Conservation (phyloP, 2,888 invertebrate species). For the Idaea aversata region DNA sequence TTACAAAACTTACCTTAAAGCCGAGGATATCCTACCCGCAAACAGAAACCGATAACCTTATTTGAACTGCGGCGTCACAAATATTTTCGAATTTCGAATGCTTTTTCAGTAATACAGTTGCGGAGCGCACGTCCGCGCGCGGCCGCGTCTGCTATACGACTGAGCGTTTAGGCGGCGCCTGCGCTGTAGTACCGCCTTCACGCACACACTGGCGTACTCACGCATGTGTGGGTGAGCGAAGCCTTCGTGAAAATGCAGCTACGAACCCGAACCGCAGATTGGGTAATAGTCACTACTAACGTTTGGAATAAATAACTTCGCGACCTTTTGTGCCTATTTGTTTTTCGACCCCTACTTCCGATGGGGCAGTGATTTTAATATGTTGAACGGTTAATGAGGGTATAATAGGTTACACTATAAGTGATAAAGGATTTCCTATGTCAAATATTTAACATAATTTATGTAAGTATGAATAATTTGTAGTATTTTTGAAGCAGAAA, state of each 20-base stretch:
- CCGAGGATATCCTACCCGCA: slow-evolving; percentile 64
- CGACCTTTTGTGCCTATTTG: neutral
- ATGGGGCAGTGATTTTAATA: slow-evolving; percentile 7
- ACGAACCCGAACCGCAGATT: slow-evolving; percentile 11
- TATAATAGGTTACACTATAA: neutral
- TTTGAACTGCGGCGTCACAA: slow-evolving; percentile 63
- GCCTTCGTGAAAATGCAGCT: slow-evolving; percentile 70
- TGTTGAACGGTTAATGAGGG: slow-evolving; percentile 9
- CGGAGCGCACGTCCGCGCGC: slow-evolving; percentile 44
- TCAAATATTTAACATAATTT: slow-evolving; percentile 3
- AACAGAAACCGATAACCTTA: slow-evolving; percentile 65
- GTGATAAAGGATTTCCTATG: neutral
- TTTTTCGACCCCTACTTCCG: slow-evolving; percentile 22
- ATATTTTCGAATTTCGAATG: slow-evolving; percentile 37
- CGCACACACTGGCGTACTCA: slow-evolving; percentile 42
- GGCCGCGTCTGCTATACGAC: slow-evolving; percentile 51
- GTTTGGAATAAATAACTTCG: neutral
- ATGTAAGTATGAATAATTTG: neutral
- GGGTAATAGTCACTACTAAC: neutral
- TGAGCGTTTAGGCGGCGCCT: slow-evolving; percentile 64
- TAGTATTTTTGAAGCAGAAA: too few species aligned
- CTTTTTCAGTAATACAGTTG: slow-evolving; percentile 17
- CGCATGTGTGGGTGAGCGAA: slow-evolving; percentile 40
- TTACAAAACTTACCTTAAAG: slow-evolving; percentile 55
- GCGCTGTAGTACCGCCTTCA: slow-evolving; percentile 62